phyloP scores from a whole-genome alignment of 2,888 invertebrate species.

The Amphipyra tragopoginis region DNA sequence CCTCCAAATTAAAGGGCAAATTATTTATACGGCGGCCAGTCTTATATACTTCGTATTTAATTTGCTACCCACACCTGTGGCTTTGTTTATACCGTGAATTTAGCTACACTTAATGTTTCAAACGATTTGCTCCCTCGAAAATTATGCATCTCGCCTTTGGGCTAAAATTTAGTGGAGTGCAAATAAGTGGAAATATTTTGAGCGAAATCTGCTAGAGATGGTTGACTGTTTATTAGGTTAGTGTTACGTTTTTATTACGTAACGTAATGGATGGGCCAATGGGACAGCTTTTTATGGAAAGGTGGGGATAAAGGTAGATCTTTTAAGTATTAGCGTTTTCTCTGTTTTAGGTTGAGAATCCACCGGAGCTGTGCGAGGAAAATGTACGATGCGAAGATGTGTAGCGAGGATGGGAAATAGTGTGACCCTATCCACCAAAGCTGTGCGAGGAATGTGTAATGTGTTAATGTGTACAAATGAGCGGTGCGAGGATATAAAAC shows the following conservation, averaged over 20 bases:
- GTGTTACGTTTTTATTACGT: neutral
- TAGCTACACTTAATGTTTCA: constrained; percentile 68
- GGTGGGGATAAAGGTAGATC: neutral
- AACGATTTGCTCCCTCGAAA: constrained; percentile 65
- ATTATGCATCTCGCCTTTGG: constrained; percentile 55
- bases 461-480: too few species aligned
- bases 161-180: constrained; percentile 37
- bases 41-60: constrained; percentile 73
- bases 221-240: constrained; percentile 27
- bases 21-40: constrained; percentile 75
- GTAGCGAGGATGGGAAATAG: too few species aligned
- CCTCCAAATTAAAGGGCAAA: constrained; percentile 71
- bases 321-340: neutral
- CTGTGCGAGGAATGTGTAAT: too few species aligned
- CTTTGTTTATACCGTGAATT: constrained; percentile 81
- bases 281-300: neutral
- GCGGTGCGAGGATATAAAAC: too few species aligned
- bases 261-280: neutral
- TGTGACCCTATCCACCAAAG: too few species aligned
- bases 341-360: too few species aligned
- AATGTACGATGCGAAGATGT: neutral
- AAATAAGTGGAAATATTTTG: constrained; percentile 47
- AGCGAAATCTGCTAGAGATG: constrained; percentile 40
- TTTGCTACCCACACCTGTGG: constrained; percentile 80
- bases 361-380: too few species aligned